These are phyloP conservation scores for Abramis brama DNA, from an alignment of 2,113 vertebrate species.

Conservation along the genomic window DNA sequence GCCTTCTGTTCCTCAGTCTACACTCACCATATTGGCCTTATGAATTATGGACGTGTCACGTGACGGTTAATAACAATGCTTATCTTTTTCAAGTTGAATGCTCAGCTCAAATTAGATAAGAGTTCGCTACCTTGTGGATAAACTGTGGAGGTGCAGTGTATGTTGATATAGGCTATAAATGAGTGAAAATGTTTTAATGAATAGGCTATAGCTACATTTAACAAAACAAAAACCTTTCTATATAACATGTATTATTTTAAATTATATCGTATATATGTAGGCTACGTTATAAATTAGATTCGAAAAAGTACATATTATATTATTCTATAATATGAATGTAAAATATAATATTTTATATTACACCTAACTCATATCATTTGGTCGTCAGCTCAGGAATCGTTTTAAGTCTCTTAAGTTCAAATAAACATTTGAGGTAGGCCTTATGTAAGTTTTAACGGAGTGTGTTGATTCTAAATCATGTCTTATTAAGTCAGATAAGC, in stretches of 20 bases:
- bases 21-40: neutral
- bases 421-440: too few relatives aligned
- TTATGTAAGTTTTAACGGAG: too few relatives aligned
- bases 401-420: neutral
- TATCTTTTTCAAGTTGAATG: neutral
- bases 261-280: neutral
- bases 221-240: too few relatives aligned
- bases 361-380: too few relatives aligned
- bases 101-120: neutral
- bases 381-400: neutral
- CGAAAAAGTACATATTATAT: too few relatives aligned
- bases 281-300: too few relatives aligned
- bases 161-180: too few relatives aligned
- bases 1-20: neutral
- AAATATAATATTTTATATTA: too few relatives aligned
- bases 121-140: slow-evolving; percentile 32
- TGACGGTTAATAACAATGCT: neutral
- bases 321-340: too few relatives aligned
- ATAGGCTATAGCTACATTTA: too few relatives aligned
- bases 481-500: neutral
- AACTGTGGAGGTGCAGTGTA: neutral
- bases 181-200: too few relatives aligned
- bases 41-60: neutral
- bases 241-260: neutral
- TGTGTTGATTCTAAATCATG: neutral